Percentiles rank a stretch among this genome's conserved stretches.
Evolutionary conservation across 2,113 vertebrate genomes (phyloP).

Genomic region (Tylochromis polylepis): DNA sequence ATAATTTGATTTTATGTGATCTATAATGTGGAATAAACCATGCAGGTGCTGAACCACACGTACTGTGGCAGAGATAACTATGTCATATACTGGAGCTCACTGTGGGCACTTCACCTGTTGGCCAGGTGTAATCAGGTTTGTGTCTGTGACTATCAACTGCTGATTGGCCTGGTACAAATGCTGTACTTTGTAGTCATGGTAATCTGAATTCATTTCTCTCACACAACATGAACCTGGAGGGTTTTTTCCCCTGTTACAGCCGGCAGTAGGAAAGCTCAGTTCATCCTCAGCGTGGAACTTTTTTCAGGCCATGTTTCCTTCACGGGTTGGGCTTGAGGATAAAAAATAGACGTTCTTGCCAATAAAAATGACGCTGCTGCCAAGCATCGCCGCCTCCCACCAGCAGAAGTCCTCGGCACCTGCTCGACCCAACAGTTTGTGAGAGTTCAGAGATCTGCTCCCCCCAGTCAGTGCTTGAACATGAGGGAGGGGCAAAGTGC

Average conservation of each 20-base stretch:
- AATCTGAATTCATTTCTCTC: background rate
- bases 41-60: background rate
- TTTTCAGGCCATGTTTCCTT: background rate
- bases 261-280: background rate
- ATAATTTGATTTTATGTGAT: background rate
- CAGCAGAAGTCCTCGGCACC: constrained; percentile 49
- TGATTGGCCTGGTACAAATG: background rate
- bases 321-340: background rate
- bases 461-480: background rate
- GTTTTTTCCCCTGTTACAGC: background rate
- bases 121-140: background rate
- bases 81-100: background rate
- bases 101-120: background rate
- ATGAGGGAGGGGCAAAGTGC: background rate
- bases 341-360: constrained; percentile 53
- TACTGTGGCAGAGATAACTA: background rate
- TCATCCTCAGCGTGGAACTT: constrained; percentile 1
- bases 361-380: constrained; percentile 32
- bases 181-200: background rate
- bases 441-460: constrained; percentile 41
- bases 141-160: background rate
- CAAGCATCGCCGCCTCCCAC: constrained; percentile 18
- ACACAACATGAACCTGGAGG: background rate
- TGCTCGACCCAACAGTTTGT: constrained; percentile 50
- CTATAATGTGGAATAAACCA: background rate